Conservation (phyloP, 2,113 vertebrate species). For the Dasypus novemcinctus region DNA sequence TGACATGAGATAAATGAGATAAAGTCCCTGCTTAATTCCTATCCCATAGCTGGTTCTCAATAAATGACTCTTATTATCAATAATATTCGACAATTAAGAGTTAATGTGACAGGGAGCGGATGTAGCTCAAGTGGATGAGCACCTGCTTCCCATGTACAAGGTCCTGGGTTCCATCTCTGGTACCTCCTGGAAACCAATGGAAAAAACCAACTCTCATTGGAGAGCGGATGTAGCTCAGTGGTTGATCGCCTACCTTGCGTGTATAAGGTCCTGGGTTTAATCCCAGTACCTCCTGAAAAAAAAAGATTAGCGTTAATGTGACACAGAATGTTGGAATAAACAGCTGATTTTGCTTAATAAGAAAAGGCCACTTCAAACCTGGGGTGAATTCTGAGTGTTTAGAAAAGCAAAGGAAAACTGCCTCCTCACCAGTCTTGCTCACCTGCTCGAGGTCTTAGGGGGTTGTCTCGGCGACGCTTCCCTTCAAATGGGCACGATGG, state of each 20-base stretch:
- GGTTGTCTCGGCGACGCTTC: background rate
- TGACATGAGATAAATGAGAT: background rate
- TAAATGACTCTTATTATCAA: conserved; percentile 4
- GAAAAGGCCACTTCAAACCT: background rate
- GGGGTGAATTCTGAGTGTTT: background rate
- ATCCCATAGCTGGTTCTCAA: background rate
- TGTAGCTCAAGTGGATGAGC: too few relatives aligned
- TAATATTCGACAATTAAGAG: background rate
- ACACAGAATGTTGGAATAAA: background rate
- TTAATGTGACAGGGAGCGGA: background rate
- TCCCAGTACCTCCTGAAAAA: too few relatives aligned
- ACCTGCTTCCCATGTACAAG: too few relatives aligned
- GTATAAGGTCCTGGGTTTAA: too few relatives aligned
- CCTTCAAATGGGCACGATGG: background rate
- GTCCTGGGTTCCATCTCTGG: too few relatives aligned
- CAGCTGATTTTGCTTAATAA: background rate
- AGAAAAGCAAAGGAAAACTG: background rate
- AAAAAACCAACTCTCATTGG: too few relatives aligned
- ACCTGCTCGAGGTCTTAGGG: background rate
- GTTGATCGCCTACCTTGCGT: too few relatives aligned
- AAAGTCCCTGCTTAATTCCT: background rate
- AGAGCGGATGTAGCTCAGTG: too few relatives aligned
- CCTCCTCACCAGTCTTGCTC: background rate
- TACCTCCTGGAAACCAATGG: too few relatives aligned
- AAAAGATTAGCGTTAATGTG: background rate